Percentiles rank a stretch among this genome's conserved stretches.
phyloP scores from a whole-genome alignment of 2,888 invertebrate genomes.

The Julus scanicus region DNA sequence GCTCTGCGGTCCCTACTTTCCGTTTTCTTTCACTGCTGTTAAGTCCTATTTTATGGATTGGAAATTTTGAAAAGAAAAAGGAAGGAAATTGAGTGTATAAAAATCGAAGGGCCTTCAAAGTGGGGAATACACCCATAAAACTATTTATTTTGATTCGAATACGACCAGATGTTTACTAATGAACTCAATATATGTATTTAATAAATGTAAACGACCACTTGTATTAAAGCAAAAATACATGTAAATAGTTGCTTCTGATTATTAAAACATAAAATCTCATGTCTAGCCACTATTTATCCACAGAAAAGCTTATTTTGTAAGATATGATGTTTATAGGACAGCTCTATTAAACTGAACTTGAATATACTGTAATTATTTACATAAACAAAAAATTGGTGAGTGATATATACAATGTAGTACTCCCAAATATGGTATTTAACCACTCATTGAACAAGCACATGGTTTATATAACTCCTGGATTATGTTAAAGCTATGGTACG shows the following conservation, averaged over 20 bases:
- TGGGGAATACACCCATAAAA: neutral
- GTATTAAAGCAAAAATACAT: neutral
- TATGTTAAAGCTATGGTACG: too few relatives aligned
- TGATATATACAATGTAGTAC: neutral
- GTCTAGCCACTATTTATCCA: neutral
- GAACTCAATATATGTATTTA: neutral
- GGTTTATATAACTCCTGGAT: too few relatives aligned
- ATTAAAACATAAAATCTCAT: neutral
- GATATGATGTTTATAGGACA: neutral
- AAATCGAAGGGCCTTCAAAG: neutral
- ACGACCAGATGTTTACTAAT: neutral
- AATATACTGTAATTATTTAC: neutral
- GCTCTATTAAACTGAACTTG: neutral
- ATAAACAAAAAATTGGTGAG: neutral
- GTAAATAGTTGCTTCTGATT: neutral
- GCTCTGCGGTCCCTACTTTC: neutral
- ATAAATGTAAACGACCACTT: slow-evolving; percentile 5
- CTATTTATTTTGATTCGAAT: neutral
- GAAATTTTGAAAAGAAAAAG: slow-evolving; percentile 19
- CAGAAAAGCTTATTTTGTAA: neutral
- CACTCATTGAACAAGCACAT: too few relatives aligned
- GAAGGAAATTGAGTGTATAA: slow-evolving; percentile 14
- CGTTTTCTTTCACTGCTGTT: neutral
- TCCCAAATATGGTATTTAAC: too few relatives aligned
- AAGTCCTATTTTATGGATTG: slow-evolving; percentile 21